Evolutionary conservation across 2,888 invertebrate species (phyloP).

Genomic region (Caenorhabditis sp.): DNA sequence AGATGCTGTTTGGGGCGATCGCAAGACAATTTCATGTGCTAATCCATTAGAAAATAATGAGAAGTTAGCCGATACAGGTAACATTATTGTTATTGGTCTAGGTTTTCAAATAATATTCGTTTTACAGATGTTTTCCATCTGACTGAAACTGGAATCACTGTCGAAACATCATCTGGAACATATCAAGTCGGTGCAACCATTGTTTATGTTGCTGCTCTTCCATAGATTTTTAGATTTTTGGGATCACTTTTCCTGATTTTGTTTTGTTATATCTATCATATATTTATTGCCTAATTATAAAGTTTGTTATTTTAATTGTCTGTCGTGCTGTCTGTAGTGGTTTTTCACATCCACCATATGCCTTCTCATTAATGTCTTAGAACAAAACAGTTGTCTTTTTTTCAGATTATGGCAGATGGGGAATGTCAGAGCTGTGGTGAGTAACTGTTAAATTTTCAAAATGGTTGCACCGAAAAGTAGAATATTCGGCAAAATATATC

Average conservation of each 20-base stretch:
- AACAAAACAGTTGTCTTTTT: no score
- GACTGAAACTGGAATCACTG: slow-evolving; percentile 19
- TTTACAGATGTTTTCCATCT: slow-evolving; percentile 4
- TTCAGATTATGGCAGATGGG: background rate
- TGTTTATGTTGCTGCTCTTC: slow-evolving; percentile 45
- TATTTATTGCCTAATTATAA: background rate
- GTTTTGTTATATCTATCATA: no score
- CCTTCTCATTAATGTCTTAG: background rate
- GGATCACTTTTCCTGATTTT: background rate
- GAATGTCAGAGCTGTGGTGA: slow-evolving; percentile 15
- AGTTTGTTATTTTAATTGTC: slow-evolving; percentile 10
- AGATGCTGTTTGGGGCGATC: slow-evolving; percentile 44
- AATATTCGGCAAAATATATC: no score
- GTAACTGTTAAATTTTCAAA: background rate
- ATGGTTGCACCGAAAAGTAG: background rate
- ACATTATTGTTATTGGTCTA: background rate
- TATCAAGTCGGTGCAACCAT: slow-evolving; percentile 42
- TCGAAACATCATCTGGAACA: slow-evolving; percentile 17
- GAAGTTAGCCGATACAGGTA: slow-evolving; percentile 37
- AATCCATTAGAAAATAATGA: slow-evolving; percentile 41
- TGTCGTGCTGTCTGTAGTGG: background rate
- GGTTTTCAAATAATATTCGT: background rate
- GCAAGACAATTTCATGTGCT: slow-evolving; percentile 38
- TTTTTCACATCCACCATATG: slow-evolving; percentile 4
- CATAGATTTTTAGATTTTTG: slow-evolving; percentile 11